A percentile compares a stretch with the other conserved stretches of the same genome.
phyloP scores from a whole-genome alignment of 2,113 vertebrate genomes.

The Hyla sarda region DNA sequence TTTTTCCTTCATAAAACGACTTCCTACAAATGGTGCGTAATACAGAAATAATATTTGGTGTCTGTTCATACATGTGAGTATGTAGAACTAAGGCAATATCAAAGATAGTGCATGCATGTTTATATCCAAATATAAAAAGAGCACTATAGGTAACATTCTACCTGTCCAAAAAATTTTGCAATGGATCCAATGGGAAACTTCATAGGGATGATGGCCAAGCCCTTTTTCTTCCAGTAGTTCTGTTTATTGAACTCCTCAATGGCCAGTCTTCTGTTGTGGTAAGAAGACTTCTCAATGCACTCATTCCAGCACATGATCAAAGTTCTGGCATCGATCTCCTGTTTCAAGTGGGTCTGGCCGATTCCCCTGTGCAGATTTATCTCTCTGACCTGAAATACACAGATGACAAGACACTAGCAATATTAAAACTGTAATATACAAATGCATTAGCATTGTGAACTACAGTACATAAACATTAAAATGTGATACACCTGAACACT shows the following conservation, averaged over 20 bases:
- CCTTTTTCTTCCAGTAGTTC: constrained; percentile 89
- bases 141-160: constrained; percentile 63
- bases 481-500: too few relatives aligned
- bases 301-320: constrained; percentile 82
- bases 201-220: constrained; percentile 82
- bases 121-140: background rate
- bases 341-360: constrained; percentile 78
- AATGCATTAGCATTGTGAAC: background rate
- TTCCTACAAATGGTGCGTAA: too few relatives aligned
- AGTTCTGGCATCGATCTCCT: constrained; percentile 77
- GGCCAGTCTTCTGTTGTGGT: constrained; percentile 66
- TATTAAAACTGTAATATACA: background rate
- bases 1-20: too few relatives aligned
- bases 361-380: constrained; percentile 83
- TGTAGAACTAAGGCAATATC: background rate
- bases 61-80: too few relatives aligned
- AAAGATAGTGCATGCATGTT: background rate
- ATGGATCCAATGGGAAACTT: constrained; percentile 81
- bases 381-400: constrained; percentile 75
- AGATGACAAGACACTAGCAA: background rate
- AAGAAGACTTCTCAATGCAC: constrained; percentile 77
- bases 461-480: too few relatives aligned
- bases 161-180: constrained; percentile 78
- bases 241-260: constrained; percentile 79
- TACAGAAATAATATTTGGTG: too few relatives aligned